These are phyloP conservation scores for Villa cingulata DNA, from an alignment of 2,888 invertebrate genomes.

Conservation along the genomic window DNA sequence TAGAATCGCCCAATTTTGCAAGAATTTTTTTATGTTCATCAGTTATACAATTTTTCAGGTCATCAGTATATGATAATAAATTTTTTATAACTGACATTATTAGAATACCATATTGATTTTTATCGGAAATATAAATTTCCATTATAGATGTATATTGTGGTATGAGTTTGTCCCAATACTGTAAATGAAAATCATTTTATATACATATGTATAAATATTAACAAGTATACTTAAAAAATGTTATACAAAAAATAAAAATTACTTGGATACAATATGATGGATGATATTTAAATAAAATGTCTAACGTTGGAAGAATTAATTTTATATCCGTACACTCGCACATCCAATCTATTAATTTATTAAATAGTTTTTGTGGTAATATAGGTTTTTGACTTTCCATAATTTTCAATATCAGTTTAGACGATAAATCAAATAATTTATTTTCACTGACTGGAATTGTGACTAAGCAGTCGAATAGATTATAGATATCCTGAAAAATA, in stretches of 20 bases:
- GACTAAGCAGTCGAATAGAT: constrained; percentile 15
- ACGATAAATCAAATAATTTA: constrained; percentile 43
- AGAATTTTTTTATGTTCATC: constrained; percentile 3
- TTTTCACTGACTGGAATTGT: constrained; percentile 37
- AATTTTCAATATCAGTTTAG: constrained; percentile 43
- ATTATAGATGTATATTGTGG: constrained; percentile 16
- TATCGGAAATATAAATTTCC: too few relatives aligned
- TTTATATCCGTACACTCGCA: constrained; percentile 33
- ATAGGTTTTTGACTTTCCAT: constrained; percentile 41
- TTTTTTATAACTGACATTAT: constrained; percentile 16
- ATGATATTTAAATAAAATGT: constrained; percentile 18
- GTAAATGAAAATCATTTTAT: constrained; percentile 1
- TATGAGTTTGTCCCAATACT: constrained; percentile 17
- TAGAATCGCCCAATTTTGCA: constrained; percentile 10
- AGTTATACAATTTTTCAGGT: background rate
- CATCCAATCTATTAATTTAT: constrained; percentile 37
- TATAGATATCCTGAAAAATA: constrained; percentile 4
- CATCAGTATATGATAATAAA: background rate
- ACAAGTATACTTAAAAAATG: too few relatives aligned
- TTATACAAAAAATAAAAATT: background rate
- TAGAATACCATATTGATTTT: constrained; percentile 16
- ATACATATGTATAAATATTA: too few relatives aligned
- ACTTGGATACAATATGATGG: constrained; percentile 11
- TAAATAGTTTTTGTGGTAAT: constrained; percentile 29
- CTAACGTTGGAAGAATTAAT: constrained; percentile 15